Evolutionary conservation across 2,113 vertebrate species (phyloP), one percentile per base, ranked within the genome.

Genomic region (Athene cunicularia): DNA sequence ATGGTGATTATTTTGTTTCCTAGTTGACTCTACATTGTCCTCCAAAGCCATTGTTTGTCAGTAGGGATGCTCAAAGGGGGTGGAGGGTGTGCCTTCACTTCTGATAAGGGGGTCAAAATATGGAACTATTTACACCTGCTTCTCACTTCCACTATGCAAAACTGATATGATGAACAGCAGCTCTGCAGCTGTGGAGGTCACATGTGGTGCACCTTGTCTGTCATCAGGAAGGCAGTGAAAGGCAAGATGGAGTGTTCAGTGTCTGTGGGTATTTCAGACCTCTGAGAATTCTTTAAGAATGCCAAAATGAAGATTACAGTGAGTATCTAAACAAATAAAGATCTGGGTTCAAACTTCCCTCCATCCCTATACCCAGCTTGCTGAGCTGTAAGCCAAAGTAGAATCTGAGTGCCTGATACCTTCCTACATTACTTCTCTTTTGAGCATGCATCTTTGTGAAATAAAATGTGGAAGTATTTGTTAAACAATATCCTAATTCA

Each of bases 1-100:
- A 23, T 39, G 20, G 23, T 63, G 41, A 71, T 95, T 93, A 59
- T 75, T 93, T 91, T 82, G n/a, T 95, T 94, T 94, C 55, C 37
- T 59, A 21, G 35, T 35, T 83, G 47, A 62, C 35, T 47, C 52
- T 84, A 26, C 5, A 3, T 30, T 93, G 58, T n/a, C 30, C 33
- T 92, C 68, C 63, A 47, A 66, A 52, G 49, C 41, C n/a, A 7
- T 33, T 39, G 50, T 73, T 81, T 74, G 18, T 41, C 70, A 66
- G 21, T 12, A 27, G 53, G 23, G 39, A 43, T 73, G 32, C 28
- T 90, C 3, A 2, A 50, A 70, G 11, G n/a, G 33, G 33, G 4
- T 77, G 52, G 47, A 68, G 35, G 16, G 6, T 63, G 53, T 32
- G 33, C 41, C 45, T 83, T 37, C 23, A 26, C 45, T 70, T 92